Evolutionary conservation across 2,113 vertebrate species (phyloP), one percentile per base, ranked within the genome.

Genomic region (Gymnogyps californianus): DNA sequence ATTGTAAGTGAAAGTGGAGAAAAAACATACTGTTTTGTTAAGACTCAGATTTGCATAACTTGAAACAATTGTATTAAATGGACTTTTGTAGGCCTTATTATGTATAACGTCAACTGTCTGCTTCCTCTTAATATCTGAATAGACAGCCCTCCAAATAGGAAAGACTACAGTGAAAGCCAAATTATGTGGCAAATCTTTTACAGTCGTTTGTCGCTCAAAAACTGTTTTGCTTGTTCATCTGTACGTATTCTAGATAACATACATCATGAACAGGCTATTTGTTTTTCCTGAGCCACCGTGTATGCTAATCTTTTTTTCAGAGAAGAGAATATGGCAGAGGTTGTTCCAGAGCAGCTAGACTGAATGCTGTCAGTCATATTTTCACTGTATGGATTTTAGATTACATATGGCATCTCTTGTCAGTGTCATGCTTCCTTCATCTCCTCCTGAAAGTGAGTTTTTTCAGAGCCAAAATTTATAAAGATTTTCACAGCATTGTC

Each of bases 241-340:
- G 26, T 16, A 24, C 1, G 0, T 19, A 4, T 22, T 8, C 38
- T 29, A 13, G 36, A 10, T 80, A 57, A 31, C 49, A 13, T 22
- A 17, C 5, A 22, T 47, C 20, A 18, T 6, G 40, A 55, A 18
- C 10, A 29, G 44, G 42, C 34, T 38, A 1, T 29, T 21, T 10
- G 29, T 65, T 44, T 46, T 20, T 2, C 15, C 10, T 0, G 6
- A 38, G 54, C 59, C 8, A 7, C 13, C 1, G 0, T 8, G 12
- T 38, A 21, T 58, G 26, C 22, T 62, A 2, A 32, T 52, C 10
- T 47, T 25, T 79, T 67, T 75, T 40, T 11, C 20, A 26, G 38
- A 75, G 71, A 46, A 28, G 42, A 70, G 17, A 47, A 3, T 13
- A 34, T 47, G 38, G 12, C 42, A 79, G 38, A 10, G 6, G 0